Percentiles rank a stretch among this genome's conserved stretches.
Conservation (phyloP, 23 tunicate genomes). For the Styela clava region DNA sequence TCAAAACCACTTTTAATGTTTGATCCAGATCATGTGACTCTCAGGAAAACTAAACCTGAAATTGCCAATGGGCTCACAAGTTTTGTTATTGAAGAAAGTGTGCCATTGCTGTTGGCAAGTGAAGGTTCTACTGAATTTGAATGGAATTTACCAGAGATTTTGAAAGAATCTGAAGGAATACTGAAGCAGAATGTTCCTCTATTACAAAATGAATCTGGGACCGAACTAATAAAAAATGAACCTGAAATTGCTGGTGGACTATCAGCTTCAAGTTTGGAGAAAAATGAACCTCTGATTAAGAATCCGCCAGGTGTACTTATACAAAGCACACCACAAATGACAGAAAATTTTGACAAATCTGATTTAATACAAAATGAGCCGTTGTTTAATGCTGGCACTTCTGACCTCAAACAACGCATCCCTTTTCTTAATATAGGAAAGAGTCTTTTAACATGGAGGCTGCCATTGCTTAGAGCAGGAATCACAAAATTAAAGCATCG, state of each 20-base stretch:
- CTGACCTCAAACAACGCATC: neutral
- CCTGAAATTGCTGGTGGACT: neutral
- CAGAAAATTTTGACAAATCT: constrained; percentile 4
- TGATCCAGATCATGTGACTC: constrained; percentile 1
- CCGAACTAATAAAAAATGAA: constrained; percentile 6
- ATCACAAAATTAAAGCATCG: constrained; percentile 4
- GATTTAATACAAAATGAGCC: constrained; percentile 4
- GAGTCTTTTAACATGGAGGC: constrained; percentile 4
- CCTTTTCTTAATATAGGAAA: constrained; percentile 16
- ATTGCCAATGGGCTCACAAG: neutral
- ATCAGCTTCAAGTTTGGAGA: neutral
- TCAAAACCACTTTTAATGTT: neutral
- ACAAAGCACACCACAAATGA: neutral
- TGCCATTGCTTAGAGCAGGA: constrained; percentile 7
- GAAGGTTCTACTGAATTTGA: neutral
- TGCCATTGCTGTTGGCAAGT: neutral
- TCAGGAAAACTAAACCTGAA: neutral
- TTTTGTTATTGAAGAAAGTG: neutral
- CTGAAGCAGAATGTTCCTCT: neutral
- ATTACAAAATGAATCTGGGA: neutral
- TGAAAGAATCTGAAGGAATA: constrained; percentile 1
- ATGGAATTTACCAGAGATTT: neutral
- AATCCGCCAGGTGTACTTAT: neutral
- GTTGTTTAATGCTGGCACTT: neutral
- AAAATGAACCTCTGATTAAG: constrained; percentile 4